Evolutionary conservation across 2,888 invertebrate genomes (phyloP), one percentile per base, ranked within the genome.

Genomic region (Drosophila phalerata): DNA sequence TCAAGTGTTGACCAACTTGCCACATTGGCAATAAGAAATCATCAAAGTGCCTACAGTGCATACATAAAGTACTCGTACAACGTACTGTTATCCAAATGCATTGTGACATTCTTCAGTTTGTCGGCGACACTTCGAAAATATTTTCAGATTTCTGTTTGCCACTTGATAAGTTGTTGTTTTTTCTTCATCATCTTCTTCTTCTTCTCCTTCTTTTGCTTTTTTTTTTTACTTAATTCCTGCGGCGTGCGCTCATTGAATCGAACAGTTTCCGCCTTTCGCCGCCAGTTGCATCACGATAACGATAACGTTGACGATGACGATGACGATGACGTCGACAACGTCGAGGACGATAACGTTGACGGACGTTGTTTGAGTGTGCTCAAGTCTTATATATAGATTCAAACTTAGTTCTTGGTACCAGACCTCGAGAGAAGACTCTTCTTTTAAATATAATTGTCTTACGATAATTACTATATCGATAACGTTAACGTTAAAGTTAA

Each of bases 261-360:
- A 37, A 37, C 58, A 42, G 58, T 79, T 85, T 89, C 84, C 84
- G 84, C 89, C 84, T 85, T 85, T 85, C 89, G 82, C 79, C 37
- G 43, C 25, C 52, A 40, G 25, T 70, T 60, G 76, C 56, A 52
- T 52, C 42, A 70, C 60, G 57, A 58, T 67, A 48, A 61, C 71
- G 60, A 72, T 58, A 55, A 15, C 51, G 43, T 32, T 15, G 19
- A 3, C 45, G 55, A 17, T 10, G 25, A 10, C 51, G 25, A 43
- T 34, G 17, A 9, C 52, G 17, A 5, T 5, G 6, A 28, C 28
- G 28, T 1, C 0, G 28, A 28, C 28, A 8, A 25, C 5, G 25
- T 3, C 25, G 25, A 37, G 5, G n/a, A 37, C n/a, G n/a, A 37
- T 37, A 5, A 11, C 25, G 17, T 8, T 17, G 30, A 47, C 13